Base-by-base conservation (phyloP, 2,888 invertebrate genomes). In the Cryptosula pallasiana region DNA sequence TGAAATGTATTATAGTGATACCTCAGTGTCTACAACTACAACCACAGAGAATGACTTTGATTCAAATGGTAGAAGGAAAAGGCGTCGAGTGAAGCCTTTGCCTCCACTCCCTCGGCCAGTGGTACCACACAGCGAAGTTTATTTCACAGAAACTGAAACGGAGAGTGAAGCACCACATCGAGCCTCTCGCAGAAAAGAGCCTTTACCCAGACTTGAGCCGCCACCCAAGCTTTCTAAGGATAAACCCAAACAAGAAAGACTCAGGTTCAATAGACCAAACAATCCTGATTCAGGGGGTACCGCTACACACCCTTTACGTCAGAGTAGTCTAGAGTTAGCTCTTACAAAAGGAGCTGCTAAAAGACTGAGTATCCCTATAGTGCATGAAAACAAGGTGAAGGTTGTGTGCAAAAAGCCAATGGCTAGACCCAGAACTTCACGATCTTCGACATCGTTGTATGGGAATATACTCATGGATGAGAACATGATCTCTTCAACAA, bases 1-100 rank as follows among this genome's bases (percentile, higher is more conserved):
- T 9, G 63, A 63, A 13, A 63, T 63, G 63, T 63, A 63, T 63
- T 63, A 25, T n/a, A 63, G 63, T 63, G 63, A 63, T n/a, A 63
- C 63, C 2, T 63, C 63, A 25, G 63, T 29, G 32, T 63, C 63
- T 27, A 45, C 45, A 13, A 45, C 45, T 13, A 63, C 63, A 5
- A 32, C 27, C 2, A n/a, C 63, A 27, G 63, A 63, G n/a, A 27
- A 63, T 5, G 63, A 34, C 5, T 63, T 63, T 34, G 63, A 34
- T 63, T 9, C 27, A 13, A 25, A 63, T 63, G 63, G 34, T n/a
- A 63, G 63, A 32, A 25, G 63, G 32, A 63, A 63, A 34, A 27
- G 63, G 27, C 27, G 63, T 1, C 2, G 63, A n/a, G 32, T 63
- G 27, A 63, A 63, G 27, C 63, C 63, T 13, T 27, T 63, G 13